A percentile compares a stretch with the other conserved stretches of the same genome.
These are phyloP conservation scores for Drosophila cognata DNA, from an alignment of 2,888 invertebrate genomes.

Conservation along the genomic window DNA sequence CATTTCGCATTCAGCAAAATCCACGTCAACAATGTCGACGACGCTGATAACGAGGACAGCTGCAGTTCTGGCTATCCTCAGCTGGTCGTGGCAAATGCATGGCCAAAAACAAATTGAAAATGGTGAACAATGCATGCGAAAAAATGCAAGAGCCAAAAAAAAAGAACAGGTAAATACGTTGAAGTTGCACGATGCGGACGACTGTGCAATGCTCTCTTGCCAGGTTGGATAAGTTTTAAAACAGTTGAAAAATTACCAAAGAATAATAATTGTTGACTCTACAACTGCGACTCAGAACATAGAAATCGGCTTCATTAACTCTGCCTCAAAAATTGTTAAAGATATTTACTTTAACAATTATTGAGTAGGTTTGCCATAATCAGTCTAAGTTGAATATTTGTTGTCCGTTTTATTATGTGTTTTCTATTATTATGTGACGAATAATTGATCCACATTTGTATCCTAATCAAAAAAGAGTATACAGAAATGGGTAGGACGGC, in stretches of 20 bases:
- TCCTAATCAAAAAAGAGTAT: not conserved
- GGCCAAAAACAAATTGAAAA: slow-evolving; percentile 56
- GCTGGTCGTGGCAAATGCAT: slow-evolving; percentile 53
- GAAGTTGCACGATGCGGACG: not conserved
- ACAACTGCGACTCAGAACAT: not conserved
- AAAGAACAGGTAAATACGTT: not conserved
- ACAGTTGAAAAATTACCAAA: not conserved
- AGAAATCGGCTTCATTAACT: not conserved
- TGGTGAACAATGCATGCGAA: slow-evolving; percentile 26
- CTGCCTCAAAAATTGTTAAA: not conserved
- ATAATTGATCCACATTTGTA: not conserved
- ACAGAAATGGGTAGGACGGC: not conserved
- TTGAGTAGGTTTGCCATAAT: not conserved
- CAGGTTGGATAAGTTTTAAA: not conserved
- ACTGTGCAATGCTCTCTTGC: not conserved
- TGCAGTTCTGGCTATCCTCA: slow-evolving; percentile 45
- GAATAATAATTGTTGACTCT: not conserved
- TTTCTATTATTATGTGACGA: not conserved
- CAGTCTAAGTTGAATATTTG: not conserved
- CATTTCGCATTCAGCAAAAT: slow-evolving; percentile 24
- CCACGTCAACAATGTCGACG: slow-evolving; percentile 19
- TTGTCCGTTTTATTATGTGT: not conserved
- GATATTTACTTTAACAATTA: not conserved
- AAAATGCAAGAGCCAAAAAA: not conserved
- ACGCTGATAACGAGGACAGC: slow-evolving; percentile 56